Evolutionary conservation across 2,888 invertebrate species (phyloP), one percentile per base, ranked within the genome.

Genomic region (Ornithoptera alexandrae): DNA sequence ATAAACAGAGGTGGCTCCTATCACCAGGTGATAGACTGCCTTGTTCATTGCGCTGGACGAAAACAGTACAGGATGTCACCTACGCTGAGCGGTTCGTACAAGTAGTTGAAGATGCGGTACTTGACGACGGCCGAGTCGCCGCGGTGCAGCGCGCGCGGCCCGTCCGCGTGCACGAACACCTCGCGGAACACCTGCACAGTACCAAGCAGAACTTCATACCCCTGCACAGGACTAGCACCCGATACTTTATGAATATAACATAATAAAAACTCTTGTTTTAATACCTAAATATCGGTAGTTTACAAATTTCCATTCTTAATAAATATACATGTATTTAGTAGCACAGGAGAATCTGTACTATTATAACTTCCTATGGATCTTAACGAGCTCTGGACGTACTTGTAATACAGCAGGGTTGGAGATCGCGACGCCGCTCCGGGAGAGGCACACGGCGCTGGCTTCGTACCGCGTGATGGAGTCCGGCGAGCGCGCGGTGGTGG

Each of bases 61-160:
- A 46, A 10, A 46, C 15, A 46, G 12, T 46, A 42, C 42, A 42
- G 12, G 42, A 12, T 42, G 42, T 46, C n/a, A 80, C 96, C 95
- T 83, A 96, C 96, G 64, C 95, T 95, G 5, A 96, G 84, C 63
- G 94, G 94, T 73, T 95, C 93, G 67, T 94, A 93, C 76, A 96
- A 87, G 79, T 96, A 96, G 85, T 96, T 97, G 87, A 95, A 96
- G 60, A 96, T 90, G 0, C 95, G 93, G 22, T 96, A 95, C 72
- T 94, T 93, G 64, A 96, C 84, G 63, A 94, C 93, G 39, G 95
- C 85, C 20, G 92, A 84, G 85, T 96, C 96, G 0, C 94, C 95
- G 2, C 95, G 91, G 69, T 95, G 94, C 0, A 96, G 91, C 0
- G 94, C 94, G 71, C 94, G 94, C 0, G 96, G 96, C 22, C 94